Evolutionary conservation across 2,888 invertebrate genomes (phyloP).

Genomic region (Lamproptera curius): DNA sequence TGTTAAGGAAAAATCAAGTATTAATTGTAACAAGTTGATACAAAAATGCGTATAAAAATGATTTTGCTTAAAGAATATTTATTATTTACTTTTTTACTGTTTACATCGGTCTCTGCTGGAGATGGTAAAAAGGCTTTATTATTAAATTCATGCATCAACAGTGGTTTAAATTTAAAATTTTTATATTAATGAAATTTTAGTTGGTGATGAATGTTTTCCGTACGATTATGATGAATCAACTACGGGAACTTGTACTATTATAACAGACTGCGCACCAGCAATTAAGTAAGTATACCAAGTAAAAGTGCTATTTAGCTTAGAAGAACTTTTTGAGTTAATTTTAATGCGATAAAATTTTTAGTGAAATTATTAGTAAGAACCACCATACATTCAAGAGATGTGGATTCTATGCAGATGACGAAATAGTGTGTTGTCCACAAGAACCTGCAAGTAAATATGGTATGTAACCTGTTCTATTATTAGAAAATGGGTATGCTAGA

Average conservation of each 20-base stretch:
- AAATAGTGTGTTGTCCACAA: conserved; percentile 72
- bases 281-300: conserved; percentile 46
- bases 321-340: not conserved
- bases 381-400: conserved; percentile 54
- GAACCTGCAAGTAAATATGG: conserved; percentile 25
- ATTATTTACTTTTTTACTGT: conserved; percentile 4
- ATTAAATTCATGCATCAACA: not conserved
- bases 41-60: conserved; percentile 4
- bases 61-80: conserved; percentile 3
- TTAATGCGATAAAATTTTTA: conserved; percentile 24
- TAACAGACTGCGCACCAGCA: conserved; percentile 50
- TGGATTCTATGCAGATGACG: conserved; percentile 53
- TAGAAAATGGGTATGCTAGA: too few species aligned
- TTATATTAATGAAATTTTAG: conserved; percentile 33
- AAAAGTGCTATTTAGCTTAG: not conserved
- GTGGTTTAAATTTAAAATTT: not conserved
- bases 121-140: conserved; percentile 18
- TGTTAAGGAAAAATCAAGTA: conserved; percentile 22
- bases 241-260: conserved; percentile 46
- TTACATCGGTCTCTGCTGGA: conserved; percentile 4
- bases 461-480: conserved; percentile 17
- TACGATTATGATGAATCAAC: conserved; percentile 35
- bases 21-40: conserved; percentile 5
- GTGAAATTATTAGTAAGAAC: conserved; percentile 40
- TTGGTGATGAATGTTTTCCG: conserved; percentile 51